Percentiles rank a stretch among this genome's conserved stretches.
Conservation (phyloP, 1,140 invertebrate species). For the Thrips palmi region DNA sequence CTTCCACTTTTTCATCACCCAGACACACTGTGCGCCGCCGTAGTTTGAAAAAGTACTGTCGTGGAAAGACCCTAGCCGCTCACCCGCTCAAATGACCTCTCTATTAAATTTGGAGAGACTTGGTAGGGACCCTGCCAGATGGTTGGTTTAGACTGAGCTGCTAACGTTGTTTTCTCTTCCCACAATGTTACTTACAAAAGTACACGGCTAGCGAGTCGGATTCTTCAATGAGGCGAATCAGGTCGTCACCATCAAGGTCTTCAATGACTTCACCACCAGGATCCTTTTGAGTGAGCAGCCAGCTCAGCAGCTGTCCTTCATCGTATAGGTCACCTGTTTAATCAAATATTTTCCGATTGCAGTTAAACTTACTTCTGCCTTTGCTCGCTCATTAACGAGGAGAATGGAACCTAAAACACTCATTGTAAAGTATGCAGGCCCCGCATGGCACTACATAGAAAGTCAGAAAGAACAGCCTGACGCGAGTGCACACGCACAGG, state of each 20-base stretch:
- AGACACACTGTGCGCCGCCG: no score
- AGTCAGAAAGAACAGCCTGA: no score
- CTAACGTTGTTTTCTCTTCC: neutral
- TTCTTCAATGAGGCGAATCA: constrained; percentile 61
- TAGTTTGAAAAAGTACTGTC: no score
- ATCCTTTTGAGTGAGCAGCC: constrained; percentile 80
- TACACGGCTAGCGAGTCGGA: constrained; percentile 74
- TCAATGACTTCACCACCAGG: constrained; percentile 79
- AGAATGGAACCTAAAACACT: no score
- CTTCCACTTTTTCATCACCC: no score
- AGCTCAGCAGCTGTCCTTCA: constrained; percentile 72
- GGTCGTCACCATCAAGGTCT: constrained; percentile 62
- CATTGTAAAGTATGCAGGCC: neutral
- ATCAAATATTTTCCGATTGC: constrained; percentile 13
- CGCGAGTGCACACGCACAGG: no score
- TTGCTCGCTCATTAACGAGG: no score
- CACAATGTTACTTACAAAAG: constrained; percentile 58
- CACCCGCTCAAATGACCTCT: no score
- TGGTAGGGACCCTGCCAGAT: no score
- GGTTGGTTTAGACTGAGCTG: neutral
- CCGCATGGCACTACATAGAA: neutral
- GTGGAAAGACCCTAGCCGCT: no score
- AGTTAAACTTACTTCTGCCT: no score
- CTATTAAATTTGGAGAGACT: no score
- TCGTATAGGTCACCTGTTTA: constrained; percentile 74